Evolutionary conservation across 2,113 vertebrate genomes (phyloP), one percentile per base, ranked within the genome.

Genomic region (Atrichornis clamosus): DNA sequence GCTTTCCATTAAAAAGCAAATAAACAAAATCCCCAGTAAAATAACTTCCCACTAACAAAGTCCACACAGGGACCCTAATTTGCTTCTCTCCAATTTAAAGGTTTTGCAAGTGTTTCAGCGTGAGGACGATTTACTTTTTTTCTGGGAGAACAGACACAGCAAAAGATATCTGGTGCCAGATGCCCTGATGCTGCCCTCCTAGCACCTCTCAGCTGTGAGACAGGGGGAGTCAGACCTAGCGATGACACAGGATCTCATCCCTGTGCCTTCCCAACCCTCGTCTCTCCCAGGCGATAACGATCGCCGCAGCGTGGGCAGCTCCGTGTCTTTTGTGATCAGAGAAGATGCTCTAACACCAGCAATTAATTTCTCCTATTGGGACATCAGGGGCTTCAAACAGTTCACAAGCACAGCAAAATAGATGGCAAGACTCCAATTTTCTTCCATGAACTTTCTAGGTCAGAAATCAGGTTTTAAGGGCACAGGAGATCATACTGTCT

Each of bases 381-480:
- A 80, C 83, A 79, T 81, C 68, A 39, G 64, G 52, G 85, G 59
- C 67, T 94, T 90, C 76, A 44, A 80, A 58, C 72, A 62, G 75
- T 74, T 95, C 94, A 85, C 42, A 47, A 84, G 64, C 64, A 10
- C 56, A 10, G 47, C 7, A 15, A 96, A 94, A 95, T 69, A 90
- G 88, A 94, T 88, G 87, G 85, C 87, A 94, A 93, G 63, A 86
- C 82, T 94, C 89, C 84, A 42, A 55, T 96, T 94, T 95, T 83
- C 94, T 85, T 91, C 84, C 39, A 35, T 90, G 87, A 91, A 91
- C 84, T 91, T 94, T 94, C 84, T 90, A 74, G 93, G 75, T 92
- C 90, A 94, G 55, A 94, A 95, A 94, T 62, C 93, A 88, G 84
- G 37, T 90, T 95, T 93, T 94, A 90, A 96, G 94, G 84, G 81